These are phyloP conservation scores for Miltochrista miniata DNA, from an alignment of 2,888 invertebrate species.

Conservation along the genomic window DNA sequence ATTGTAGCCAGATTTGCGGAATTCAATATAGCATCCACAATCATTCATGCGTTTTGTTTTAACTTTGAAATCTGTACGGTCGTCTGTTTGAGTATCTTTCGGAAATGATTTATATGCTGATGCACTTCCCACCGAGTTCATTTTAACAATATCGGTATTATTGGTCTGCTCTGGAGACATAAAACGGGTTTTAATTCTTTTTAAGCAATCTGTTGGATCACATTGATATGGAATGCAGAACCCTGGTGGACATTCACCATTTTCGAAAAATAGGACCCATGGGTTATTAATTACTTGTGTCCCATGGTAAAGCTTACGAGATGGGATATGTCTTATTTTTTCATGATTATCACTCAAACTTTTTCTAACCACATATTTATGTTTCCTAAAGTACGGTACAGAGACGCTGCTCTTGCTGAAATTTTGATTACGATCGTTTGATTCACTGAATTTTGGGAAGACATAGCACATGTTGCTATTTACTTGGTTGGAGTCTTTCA, in stretches of 20 bases:
- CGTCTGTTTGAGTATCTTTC: conserved; percentile 1
- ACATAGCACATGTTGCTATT: too few relatives aligned
- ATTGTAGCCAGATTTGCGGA: not conserved
- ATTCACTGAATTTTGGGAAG: not conserved
- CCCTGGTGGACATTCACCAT: conserved; percentile 12
- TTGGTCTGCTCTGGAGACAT: conserved; percentile 1
- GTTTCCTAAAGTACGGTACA: not conserved
- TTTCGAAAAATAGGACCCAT: not conserved
- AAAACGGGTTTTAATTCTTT: conserved; percentile 14
- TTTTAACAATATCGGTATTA: not conserved
- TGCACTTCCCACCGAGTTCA: not conserved
- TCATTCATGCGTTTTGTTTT: not conserved
- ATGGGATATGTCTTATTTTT: not conserved
- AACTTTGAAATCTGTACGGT: not conserved
- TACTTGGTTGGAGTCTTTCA: too few relatives aligned
- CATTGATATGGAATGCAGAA: conserved; percentile 27
- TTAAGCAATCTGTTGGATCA: conserved; percentile 22
- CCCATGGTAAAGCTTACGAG: not conserved
- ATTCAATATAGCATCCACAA: not conserved
- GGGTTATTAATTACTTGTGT: too few relatives aligned
- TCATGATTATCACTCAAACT: not conserved
- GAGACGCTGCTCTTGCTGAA: not conserved
- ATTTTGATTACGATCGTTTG: not conserved
- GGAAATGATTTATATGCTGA: not conserved
- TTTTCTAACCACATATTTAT: not conserved